These are phyloP conservation scores for Oreochromis tanganicae DNA, from an alignment of 2,113 vertebrate genomes.

Conservation along the genomic window DNA sequence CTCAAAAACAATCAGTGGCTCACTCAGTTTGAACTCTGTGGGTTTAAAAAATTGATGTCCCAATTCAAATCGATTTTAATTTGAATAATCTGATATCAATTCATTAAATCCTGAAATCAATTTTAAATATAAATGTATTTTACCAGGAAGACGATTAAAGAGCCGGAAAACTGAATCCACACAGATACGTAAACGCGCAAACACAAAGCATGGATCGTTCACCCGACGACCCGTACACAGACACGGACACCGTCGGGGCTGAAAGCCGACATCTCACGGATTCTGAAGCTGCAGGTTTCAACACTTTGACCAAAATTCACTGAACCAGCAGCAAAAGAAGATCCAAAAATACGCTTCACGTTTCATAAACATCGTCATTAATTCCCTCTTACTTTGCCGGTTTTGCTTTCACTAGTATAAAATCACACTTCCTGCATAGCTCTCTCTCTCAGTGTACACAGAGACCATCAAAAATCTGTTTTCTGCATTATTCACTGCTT, in stretches of 20 bases:
- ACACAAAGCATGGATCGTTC: neutral
- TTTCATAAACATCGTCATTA: no score
- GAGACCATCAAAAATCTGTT: no score
- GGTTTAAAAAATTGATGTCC: neutral
- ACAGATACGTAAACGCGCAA: neutral
- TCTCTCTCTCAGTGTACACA: no score
- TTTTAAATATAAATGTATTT: neutral
- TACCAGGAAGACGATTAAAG: neutral
- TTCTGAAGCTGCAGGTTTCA: no score
- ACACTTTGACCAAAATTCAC: no score
- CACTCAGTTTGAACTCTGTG: neutral
- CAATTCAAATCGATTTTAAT: neutral
- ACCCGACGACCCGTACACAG: neutral
- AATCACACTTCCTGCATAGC: no score
- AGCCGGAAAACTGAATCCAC: neutral
- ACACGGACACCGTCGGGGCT: neutral
- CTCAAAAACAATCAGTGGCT: neutral
- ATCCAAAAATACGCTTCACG: no score
- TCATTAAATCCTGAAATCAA: neutral
- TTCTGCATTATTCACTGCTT: no score
- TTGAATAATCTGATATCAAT: neutral
- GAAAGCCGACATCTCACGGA: no score
- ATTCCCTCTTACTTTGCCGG: no score
- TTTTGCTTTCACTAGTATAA: no score
- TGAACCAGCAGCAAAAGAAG: no score